Conservation (phyloP, 64 coral and sea anemone genomes). For the Acropora yongei region DNA sequence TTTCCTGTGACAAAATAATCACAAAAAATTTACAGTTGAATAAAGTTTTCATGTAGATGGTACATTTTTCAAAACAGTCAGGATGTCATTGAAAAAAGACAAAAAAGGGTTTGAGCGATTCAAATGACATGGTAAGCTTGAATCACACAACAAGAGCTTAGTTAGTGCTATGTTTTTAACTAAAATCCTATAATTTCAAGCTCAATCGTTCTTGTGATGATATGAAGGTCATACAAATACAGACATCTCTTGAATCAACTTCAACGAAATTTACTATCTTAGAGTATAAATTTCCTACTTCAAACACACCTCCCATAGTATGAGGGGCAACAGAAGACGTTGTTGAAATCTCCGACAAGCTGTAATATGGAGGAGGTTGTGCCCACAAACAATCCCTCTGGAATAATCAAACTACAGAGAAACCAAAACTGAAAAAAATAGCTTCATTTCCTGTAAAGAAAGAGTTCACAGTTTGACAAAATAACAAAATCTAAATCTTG, state of each 20-base stretch:
- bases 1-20: background rate
- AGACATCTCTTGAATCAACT: background rate
- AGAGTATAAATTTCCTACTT: too few species aligned
- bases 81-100: background rate
- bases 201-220: background rate
- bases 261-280: background rate
- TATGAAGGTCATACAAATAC: background rate
- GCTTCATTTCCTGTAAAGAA: background rate
- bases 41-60: background rate
- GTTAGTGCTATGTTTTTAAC: background rate
- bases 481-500: background rate
- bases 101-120: background rate
- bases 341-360: conserved; percentile 2
- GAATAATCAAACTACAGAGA: too few species aligned
- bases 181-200: background rate
- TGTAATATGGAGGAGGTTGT: conserved; percentile 7
- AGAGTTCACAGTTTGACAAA: background rate
- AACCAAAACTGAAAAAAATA: too few species aligned
- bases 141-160: background rate
- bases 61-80: background rate
- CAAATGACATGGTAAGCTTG: background rate
- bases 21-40: background rate
- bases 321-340: background rate
- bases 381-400: too few species aligned
- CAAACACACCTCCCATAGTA: background rate